Evolutionary conservation across 2,888 invertebrate genomes (phyloP).

Genomic region (Alloscopus bannaensis): DNA sequence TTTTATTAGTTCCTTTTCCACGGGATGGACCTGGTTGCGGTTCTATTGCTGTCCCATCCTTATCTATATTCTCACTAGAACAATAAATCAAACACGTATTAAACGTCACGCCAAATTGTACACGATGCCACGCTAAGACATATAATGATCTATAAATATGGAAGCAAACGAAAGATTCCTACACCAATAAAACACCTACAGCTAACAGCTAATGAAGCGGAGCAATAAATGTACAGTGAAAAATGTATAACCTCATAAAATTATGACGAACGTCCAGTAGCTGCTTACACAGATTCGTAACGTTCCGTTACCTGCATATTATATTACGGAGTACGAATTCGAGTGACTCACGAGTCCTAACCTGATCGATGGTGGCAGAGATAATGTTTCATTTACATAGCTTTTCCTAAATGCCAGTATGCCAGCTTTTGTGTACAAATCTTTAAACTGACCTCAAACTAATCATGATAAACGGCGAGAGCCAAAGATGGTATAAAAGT

Average conservation of each 20-base stretch:
- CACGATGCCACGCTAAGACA: too few relatives aligned
- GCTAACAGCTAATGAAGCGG: not conserved
- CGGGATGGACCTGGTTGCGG: slow-evolving; percentile 53
- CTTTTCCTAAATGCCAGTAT: too few relatives aligned
- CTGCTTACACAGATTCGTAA: too few relatives aligned
- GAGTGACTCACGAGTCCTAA: not conserved
- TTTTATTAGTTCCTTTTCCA: slow-evolving; percentile 37
- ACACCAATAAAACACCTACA: not conserved
- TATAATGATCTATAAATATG: too few relatives aligned
- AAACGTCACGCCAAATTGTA: too few relatives aligned
- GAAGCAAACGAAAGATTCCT: not conserved
- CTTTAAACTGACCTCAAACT: too few relatives aligned
- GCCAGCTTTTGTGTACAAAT: too few relatives aligned
- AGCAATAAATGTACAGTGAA: not conserved
- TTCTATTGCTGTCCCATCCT: slow-evolving; percentile 41
- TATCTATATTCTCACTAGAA: slow-evolving; percentile 42
- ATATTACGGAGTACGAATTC: too few relatives aligned
- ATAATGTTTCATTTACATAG: not conserved
- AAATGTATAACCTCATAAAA: slow-evolving; percentile 3
- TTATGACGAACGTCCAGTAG: too few relatives aligned
- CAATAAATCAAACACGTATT: not conserved
- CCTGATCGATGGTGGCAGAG: slow-evolving; percentile 1
- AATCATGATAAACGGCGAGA: too few relatives aligned
- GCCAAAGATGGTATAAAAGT: too few relatives aligned
- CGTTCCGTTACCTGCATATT: too few relatives aligned